Percentiles rank a stretch among this genome's conserved stretches.
Evolutionary conservation across 2,113 vertebrate species (phyloP).

Genomic region (Hippopotamus amphibius): DNA sequence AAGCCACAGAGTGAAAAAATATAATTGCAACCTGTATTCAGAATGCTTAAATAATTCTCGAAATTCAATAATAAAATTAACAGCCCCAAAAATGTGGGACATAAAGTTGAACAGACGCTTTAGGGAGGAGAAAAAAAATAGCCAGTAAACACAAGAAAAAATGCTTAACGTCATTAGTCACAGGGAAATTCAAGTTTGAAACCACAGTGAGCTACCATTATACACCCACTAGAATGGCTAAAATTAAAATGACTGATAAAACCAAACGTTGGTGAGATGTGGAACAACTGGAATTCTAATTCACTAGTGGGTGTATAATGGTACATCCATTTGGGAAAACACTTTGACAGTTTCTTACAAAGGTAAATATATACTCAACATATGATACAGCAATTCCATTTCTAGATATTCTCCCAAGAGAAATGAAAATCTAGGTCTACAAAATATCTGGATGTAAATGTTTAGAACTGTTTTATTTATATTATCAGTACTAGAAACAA

Average conservation of each 20-base stretch:
- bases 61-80: neutral
- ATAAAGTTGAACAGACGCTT: neutral
- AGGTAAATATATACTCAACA: neutral
- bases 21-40: neutral
- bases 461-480: neutral
- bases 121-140: neutral
- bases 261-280: neutral
- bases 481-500: neutral
- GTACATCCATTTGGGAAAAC: neutral
- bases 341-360: neutral
- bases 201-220: neutral
- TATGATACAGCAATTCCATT: neutral
- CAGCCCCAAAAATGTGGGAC: neutral
- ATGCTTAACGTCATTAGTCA: neutral
- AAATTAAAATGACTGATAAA: neutral
- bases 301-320: neutral
- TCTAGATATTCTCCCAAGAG: neutral
- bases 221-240: neutral
- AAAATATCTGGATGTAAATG: neutral
- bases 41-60: neutral
- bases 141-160: neutral
- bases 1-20: neutral
- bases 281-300: neutral
- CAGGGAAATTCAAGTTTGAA: neutral
- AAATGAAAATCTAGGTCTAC: neutral